Percentiles rank a stretch among this genome's conserved stretches.
Evolutionary conservation across 1,140 invertebrate genomes (phyloP).

Genomic region (Alviniconcha marisindica): DNA sequence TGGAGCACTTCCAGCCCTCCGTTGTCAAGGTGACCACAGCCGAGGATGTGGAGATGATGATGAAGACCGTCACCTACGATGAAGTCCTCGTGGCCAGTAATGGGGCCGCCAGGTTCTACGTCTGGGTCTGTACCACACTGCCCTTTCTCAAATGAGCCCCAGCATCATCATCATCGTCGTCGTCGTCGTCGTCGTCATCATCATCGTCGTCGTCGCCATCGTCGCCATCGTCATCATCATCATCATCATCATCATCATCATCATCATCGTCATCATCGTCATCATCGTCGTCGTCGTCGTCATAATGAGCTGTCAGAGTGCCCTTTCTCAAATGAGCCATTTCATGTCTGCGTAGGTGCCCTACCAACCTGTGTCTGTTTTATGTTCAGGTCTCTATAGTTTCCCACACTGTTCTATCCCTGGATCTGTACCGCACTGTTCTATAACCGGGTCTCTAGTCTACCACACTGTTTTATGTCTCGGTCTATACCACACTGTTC

Average conservation of each 20-base stretch:
- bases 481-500: too few relatives aligned
- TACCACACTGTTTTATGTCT: too few relatives aligned
- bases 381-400: too few relatives aligned
- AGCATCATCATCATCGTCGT: conserved; percentile 13
- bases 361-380: too few relatives aligned
- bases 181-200: conserved; percentile 23
- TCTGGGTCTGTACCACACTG: conserved; percentile 53
- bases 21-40: conserved; percentile 47
- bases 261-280: conserved; percentile 21
- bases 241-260: conserved; percentile 59
- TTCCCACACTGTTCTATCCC: too few relatives aligned
- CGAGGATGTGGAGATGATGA: conserved; percentile 47
- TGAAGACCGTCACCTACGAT: conserved; percentile 50
- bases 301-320: not conserved
- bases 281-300: conserved; percentile 27
- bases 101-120: conserved; percentile 61
- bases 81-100: conserved; percentile 59
- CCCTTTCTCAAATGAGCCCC: too few relatives aligned
- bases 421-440: too few relatives aligned
- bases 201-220: conserved; percentile 59
- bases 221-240: conserved; percentile 64
- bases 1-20: conserved; percentile 51
- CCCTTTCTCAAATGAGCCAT: conserved; percentile 9
- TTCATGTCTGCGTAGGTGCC: not conserved
- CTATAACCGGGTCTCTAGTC: too few relatives aligned